Evolutionary conservation across 1,140 invertebrate genomes (phyloP), one percentile per base, ranked within the genome.

Genomic region (Aphelinus certus): DNA sequence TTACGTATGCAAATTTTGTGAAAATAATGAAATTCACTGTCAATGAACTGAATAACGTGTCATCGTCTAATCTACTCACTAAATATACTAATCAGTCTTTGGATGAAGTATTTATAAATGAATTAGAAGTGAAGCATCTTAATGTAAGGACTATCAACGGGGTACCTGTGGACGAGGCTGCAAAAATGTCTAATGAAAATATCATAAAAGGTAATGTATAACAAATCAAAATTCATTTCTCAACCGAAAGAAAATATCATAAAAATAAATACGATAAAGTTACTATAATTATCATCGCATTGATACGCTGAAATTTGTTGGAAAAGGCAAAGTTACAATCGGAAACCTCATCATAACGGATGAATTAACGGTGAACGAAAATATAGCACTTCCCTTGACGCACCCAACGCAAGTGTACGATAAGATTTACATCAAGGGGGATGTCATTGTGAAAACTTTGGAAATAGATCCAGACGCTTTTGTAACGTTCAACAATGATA

Each of bases 131-230:
- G 2, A 43, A 77, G 10, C 57, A 81, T 75, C 47, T 86, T 7
- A 9, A 73, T 7, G 80, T 78, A 0, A 73, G 82, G 7, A 79
- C 10, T 4, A 73, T 87, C 42, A 86, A 87, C 48, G 81, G 79
- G 2, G 69, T 86, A 4, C 70, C 79, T 1, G 56, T 86, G 26
- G 70, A 74, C 6, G 76, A 85, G 69, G 82, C 81, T 45, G 86
- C 86, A 1, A 79, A 80, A 53, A 76, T 80, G n/a, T 84, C 85
- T 10, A 75, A 75, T 45, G 60, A 81, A 55, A 86, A 85, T 53
- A 48, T 80, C 53, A 78, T 86, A 9, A 79, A 77, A 76, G 80
- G 84, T 84, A 79, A 70, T 65, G 47, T 7, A 48, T 26, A 26
- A 26, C 26, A 26, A 26, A 26, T 26, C 26, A 48, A 47, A 63